Conservation (phyloP, 2,888 invertebrate genomes). For the Gymnosoma rotundatum region DNA sequence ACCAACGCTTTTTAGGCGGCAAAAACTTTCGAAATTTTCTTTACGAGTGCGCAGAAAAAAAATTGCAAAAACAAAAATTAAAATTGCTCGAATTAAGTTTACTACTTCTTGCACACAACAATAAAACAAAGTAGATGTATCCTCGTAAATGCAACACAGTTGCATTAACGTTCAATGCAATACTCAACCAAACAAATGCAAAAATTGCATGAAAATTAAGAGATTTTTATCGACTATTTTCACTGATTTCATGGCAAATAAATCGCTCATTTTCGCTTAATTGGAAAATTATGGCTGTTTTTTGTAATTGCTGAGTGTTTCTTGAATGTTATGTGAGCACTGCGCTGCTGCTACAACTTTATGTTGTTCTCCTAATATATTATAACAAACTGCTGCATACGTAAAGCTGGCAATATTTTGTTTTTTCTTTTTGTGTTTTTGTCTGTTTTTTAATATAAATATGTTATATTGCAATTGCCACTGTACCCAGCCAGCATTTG, state of each 20-base stretch:
- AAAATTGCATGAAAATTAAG: constrained; percentile 76
- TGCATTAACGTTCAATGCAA: constrained; percentile 45
- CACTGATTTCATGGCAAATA: constrained; percentile 83
- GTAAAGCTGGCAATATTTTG: background rate
- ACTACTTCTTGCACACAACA: background rate
- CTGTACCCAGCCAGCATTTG: too few species aligned
- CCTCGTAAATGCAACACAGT: constrained; percentile 15
- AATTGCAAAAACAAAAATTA: constrained; percentile 40
- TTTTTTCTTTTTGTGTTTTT: too few species aligned
- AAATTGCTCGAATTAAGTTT: constrained; percentile 19
- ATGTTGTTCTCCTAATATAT: constrained; percentile 8
- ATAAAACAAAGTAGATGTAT: constrained; percentile 19
- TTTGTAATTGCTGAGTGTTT: constrained; percentile 34
- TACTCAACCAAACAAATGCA: constrained; percentile 24
- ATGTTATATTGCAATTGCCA: background rate
- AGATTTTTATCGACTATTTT: constrained; percentile 82
- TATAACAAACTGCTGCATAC: background rate
- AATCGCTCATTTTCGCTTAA: constrained; percentile 83
- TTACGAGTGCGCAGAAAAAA: constrained; percentile 70
- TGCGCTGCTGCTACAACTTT: constrained; percentile 53
- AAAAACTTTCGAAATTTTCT: constrained; percentile 53
- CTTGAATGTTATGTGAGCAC: constrained; percentile 4
- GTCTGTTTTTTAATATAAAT: background rate
- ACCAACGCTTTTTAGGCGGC: constrained; percentile 76
- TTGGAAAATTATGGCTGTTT: constrained; percentile 82